phyloP scores from a whole-genome alignment of 2,797 vertebrate genomes.

The Danio kyathit region DNA sequence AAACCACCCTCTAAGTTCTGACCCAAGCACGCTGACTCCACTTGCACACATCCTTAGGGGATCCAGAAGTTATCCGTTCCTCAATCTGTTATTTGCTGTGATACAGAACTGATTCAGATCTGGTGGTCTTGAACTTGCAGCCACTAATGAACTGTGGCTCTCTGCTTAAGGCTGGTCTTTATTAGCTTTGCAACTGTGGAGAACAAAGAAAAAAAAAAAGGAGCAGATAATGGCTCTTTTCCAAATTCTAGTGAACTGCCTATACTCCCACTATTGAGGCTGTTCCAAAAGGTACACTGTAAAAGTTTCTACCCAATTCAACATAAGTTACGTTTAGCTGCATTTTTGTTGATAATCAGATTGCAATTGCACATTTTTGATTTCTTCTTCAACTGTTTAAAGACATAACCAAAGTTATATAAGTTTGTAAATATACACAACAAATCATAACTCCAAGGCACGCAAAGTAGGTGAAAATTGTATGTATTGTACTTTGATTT shows the following conservation, averaged over 20 bases:
- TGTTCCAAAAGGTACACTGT: too few species aligned
- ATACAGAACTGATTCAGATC: constrained; percentile 55
- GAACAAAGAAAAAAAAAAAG: constrained; percentile 40
- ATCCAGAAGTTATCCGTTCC: constrained; percentile 15
- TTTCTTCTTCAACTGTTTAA: too few species aligned
- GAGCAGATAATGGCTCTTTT: constrained; percentile 12
- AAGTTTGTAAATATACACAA: too few species aligned
- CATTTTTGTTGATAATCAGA: too few species aligned
- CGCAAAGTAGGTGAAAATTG: too few species aligned
- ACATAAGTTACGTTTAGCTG: too few species aligned
- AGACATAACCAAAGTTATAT: too few species aligned
- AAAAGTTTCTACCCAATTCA: too few species aligned
- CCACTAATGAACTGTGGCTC: constrained; percentile 47
- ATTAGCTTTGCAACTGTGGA: constrained; percentile 64
- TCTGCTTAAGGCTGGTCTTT: constrained; percentile 55
- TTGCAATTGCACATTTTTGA: too few species aligned
- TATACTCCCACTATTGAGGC: neutral
- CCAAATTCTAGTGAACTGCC: neutral
- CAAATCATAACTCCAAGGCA: too few species aligned
- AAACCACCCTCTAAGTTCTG: constrained; percentile 15
- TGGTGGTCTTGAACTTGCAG: constrained; percentile 59
- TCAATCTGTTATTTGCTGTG: constrained; percentile 37
- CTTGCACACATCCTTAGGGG: constrained; percentile 12
- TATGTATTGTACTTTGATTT: too few species aligned
- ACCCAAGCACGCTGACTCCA: constrained; percentile 19